Conservation (phyloP, 23 tunicate genomes). For the Aplidium turbinatum region DNA sequence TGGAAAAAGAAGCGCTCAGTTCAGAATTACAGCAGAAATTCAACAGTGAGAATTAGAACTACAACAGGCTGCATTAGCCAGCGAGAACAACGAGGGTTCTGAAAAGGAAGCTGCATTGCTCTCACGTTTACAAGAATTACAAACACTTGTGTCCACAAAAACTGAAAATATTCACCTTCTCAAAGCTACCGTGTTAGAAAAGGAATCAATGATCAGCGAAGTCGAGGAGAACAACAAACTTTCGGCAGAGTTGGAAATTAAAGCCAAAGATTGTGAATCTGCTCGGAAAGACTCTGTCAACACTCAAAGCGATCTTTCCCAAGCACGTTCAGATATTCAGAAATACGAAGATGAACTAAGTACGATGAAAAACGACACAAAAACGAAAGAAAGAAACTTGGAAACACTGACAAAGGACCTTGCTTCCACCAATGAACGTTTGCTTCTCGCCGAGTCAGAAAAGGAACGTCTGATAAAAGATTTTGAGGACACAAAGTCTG, state of each 20-base stretch:
- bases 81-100: not conserved
- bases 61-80: constrained; percentile 9
- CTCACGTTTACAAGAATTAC: not conserved
- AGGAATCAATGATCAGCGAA: no score
- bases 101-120: constrained; percentile 13
- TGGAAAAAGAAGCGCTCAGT: no score
- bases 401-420: constrained; percentile 36
- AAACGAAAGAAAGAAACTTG: constrained; percentile 25
- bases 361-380: constrained; percentile 27
- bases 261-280: constrained; percentile 12
- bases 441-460: no score
- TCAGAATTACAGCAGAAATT: no score
- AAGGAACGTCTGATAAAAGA: no score
- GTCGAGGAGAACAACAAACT: no score
- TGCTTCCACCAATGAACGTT: constrained; percentile 1
- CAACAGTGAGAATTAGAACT: no score
- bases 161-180: constrained; percentile 7
- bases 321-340: constrained; percentile 30
- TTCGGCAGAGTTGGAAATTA: constrained; percentile 20
- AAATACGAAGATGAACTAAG: no score
- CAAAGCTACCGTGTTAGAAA: not conserved
- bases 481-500: no score
- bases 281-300: constrained; percentile 1
- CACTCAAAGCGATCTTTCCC: not conserved
- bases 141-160: not conserved